Evolutionary conservation across 2,113 vertebrate genomes (phyloP), one percentile per base, ranked within the genome.

Genomic region (Platysternon megacephalum): DNA sequence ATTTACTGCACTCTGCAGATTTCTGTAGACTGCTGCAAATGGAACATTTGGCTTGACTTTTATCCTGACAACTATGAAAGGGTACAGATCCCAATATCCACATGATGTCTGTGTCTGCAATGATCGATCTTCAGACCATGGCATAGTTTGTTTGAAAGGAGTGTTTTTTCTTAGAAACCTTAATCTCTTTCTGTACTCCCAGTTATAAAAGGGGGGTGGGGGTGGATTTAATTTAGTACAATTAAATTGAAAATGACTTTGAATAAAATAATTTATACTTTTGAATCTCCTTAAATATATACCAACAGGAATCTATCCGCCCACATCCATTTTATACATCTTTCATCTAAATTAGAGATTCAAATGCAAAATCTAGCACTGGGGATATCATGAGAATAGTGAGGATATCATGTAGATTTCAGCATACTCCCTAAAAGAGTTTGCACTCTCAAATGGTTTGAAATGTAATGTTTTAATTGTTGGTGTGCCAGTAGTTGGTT

Each of bases 211-310:
- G 78, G 86, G 91, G 86, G 65, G 83, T 46, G 44, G 72, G 93
- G 91, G 92, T 96, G 94, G 93, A 97, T 58, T 81, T 96, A 87
- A 96, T 95, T 94, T 95, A 95, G 81, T 74, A 94, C 97, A 91
- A 81, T 94, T 83, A 97, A 94, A 81, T 89, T 92, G 91, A 85
- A 94, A 74, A 1, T 94, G 85, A 92, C 76, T 94, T 97, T 88
- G 88, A 97, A 93, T 94, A 5, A 16, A 88, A 74, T 90, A 94
- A 97, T 87, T 96, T 91, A 94, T 80, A 85, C 85, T 79, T 48
- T 94, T 68, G 55, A 91, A 94, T 85, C 85, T 93, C 94, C 88
- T 29, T 74, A 91, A 96, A 97, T 61, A 95, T 93, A 89, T 79
- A 94, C 14, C 88, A 95, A 92, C 55, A 95, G 90, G 94, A 98